These are phyloP conservation scores for Lymantria monacha DNA, from an alignment of 2,888 invertebrate species.

Conservation along the genomic window DNA sequence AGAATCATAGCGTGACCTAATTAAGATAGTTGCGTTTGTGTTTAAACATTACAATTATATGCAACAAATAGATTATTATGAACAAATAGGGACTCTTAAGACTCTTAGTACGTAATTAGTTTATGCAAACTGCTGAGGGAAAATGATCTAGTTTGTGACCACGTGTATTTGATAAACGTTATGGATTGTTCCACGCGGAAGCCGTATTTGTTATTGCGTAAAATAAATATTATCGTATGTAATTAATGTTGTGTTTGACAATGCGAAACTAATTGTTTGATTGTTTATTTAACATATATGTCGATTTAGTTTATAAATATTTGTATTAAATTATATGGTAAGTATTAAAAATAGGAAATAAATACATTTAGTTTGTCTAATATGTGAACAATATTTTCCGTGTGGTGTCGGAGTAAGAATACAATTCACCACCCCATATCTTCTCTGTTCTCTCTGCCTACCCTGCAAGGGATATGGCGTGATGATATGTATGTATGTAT, in stretches of 20 bases:
- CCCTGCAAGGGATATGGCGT: no score
- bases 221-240: conserved; percentile 37
- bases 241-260: conserved; percentile 37
- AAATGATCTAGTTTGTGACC: conserved; percentile 52
- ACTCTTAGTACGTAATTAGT: conserved; percentile 43
- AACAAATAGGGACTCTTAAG: conserved; percentile 42
- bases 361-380: no score
- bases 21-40: conserved; percentile 35
- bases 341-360: no score
- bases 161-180: conserved; percentile 55
- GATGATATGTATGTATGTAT: no score
- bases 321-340: no score
- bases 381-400: no score
- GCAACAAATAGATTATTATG: conserved; percentile 39
- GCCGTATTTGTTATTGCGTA: conserved; percentile 27
- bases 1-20: conserved; percentile 43
- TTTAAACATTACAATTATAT: conserved; percentile 31
- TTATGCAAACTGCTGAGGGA: conserved; percentile 43
- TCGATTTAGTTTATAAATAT: no score
- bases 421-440: no score
- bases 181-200: conserved; percentile 43
- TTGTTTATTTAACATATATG: conserved; percentile 14
- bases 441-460: no score
- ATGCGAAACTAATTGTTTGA: conserved; percentile 44
- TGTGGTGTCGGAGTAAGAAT: no score